Base-by-base conservation (phyloP, 2,888 invertebrate species). In the Trilocha varians region DNA sequence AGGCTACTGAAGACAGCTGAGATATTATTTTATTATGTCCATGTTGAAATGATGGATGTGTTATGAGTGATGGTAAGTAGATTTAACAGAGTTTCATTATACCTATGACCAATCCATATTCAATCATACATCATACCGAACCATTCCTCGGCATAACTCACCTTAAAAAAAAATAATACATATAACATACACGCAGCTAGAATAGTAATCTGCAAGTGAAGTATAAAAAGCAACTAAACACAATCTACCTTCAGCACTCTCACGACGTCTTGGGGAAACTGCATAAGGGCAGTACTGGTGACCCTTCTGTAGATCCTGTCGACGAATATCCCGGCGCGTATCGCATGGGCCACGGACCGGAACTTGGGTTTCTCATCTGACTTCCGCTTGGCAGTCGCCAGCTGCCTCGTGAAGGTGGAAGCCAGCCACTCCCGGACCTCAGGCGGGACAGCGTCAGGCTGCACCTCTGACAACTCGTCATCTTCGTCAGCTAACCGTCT, bases 341-440 rank as follows among this genome's bases (percentile, higher is more conserved):
- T 97, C 53, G 97, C 98, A 71, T 98, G 96, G 36, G 98, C 98
- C 55, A 98, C 98, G 46, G 96, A 95, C 45, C 96, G 91, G 86
- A 97, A 97, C 82, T 95, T 93, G 11, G 95, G 94, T 67, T 93
- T 93, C 74, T 93, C 93, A 62, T 93, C 93, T 25, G 89, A 89
- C 78, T 90, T 90, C 65, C 91, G 88, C 53, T 92, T 90, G 43
- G 93, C 91, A 44, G 93, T 92, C 47, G 91, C 93, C 80, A 93
- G 87, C 76, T 96, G 96, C 52, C 97, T 89, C 32, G 98, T 98
- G 84, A 98, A 98, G 36, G 98, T 98, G 46, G 97, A 94, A 45
- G 97, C 97, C 73, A 98, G 86, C 98, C 98, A 98, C 78, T 98
- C 97, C 57, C 98, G 90, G 35, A 98, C 98, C 77, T 98, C 98